Evolutionary conservation across 2,888 invertebrate species (phyloP).

Genomic region (Andrena bucephala): DNA sequence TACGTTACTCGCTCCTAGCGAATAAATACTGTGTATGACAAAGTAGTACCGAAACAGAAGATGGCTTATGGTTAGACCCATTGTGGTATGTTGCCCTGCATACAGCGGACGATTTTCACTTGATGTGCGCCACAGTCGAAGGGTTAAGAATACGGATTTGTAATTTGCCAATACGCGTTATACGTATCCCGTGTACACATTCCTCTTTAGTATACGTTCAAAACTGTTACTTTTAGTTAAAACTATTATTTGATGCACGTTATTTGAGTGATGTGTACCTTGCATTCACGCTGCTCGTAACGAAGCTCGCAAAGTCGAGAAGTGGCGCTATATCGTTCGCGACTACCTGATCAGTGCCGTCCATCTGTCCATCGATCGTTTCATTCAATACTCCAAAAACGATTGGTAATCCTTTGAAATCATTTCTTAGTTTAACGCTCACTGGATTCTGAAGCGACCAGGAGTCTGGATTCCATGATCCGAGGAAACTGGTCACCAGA

Average conservation of each 20-base stretch:
- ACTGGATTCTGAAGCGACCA: constrained; percentile 71
- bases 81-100: too few relatives aligned
- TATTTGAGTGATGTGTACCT: constrained; percentile 81
- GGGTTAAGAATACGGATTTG: too few relatives aligned
- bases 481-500: constrained; percentile 77
- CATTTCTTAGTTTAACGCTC: constrained; percentile 77
- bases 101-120: too few relatives aligned
- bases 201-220: too few relatives aligned
- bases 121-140: too few relatives aligned
- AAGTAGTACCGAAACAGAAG: too few relatives aligned
- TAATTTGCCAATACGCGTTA: too few relatives aligned
- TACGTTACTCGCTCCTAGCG: too few relatives aligned
- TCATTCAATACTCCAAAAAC: constrained; percentile 85
- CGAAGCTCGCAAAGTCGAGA: constrained; percentile 85
- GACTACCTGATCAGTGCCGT: constrained; percentile 81
- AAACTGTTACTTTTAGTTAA: neutral
- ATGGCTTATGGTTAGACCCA: too few relatives aligned
- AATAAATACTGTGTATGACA: too few relatives aligned
- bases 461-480: constrained; percentile 79
- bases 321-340: constrained; percentile 85
- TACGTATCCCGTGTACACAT: too few relatives aligned
- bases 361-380: constrained; percentile 85
- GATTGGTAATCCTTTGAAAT: constrained; percentile 78
- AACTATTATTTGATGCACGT: neutral
- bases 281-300: constrained; percentile 86